A percentile compares a stretch with the other conserved stretches of the same genome.
Evolutionary conservation across 2,888 invertebrate genomes (phyloP).

Genomic region (Tenthredo amoena): DNA sequence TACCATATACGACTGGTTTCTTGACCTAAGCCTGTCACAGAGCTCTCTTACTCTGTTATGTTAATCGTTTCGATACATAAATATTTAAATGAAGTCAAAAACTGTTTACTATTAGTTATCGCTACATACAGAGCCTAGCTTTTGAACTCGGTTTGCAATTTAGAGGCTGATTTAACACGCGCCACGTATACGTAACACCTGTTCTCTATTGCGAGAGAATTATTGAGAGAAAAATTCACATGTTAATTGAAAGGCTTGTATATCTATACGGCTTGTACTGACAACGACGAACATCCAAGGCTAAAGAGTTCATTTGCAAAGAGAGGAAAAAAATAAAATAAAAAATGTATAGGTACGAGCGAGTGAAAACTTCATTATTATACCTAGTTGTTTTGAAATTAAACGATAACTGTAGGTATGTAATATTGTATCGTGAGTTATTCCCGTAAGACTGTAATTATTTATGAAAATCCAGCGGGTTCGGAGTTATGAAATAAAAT

Average conservation of each 20-base stretch:
- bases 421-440: background rate
- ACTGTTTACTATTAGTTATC: conserved; percentile 41
- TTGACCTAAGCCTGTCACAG: conserved; percentile 54
- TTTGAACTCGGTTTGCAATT: conserved; percentile 1
- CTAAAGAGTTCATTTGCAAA: background rate
- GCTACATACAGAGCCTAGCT: background rate
- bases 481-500: background rate
- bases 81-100: conserved; percentile 51
- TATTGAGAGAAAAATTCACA: background rate
- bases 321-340: background rate
- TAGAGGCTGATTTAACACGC: conserved; percentile 1
- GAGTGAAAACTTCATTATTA: background rate
- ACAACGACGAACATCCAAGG: background rate
- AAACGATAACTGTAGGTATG: background rate
- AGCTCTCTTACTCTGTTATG: conserved; percentile 53
- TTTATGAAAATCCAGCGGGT: background rate
- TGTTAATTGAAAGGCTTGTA: conserved; percentile 31
- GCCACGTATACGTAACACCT: background rate
- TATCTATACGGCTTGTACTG: background rate
- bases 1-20: conserved; percentile 49
- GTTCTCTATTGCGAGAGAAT: conserved; percentile 3
- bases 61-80: conserved; percentile 53
- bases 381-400: background rate
- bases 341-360: background rate
- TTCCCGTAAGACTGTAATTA: background rate